Conservation (phyloP, 2,888 invertebrate genomes). For the Aplocera efformata region DNA sequence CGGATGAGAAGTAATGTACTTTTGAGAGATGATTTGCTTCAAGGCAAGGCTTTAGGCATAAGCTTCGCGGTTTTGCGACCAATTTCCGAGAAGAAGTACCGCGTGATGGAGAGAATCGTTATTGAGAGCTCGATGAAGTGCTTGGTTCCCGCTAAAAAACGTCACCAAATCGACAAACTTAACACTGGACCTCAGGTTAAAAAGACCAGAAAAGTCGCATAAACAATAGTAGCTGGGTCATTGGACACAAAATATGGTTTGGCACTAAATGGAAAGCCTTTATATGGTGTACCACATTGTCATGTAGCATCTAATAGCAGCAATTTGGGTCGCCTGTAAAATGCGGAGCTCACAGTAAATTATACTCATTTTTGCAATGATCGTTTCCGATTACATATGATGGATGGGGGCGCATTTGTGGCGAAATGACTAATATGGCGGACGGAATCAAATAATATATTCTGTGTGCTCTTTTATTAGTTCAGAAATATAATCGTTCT, state of each 20-base stretch:
- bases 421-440: slow-evolving; percentile 43
- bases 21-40: slow-evolving; percentile 56
- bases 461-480: slow-evolving; percentile 28
- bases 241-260: slow-evolving; percentile 38
- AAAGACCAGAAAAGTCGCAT: slow-evolving; percentile 44
- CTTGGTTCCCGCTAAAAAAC: slow-evolving; percentile 44
- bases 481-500: slow-evolving; percentile 26
- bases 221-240: slow-evolving; percentile 30
- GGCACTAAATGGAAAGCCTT: slow-evolving; percentile 49
- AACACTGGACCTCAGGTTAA: slow-evolving; percentile 45
- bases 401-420: slow-evolving; percentile 55
- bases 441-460: slow-evolving; percentile 35
- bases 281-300: slow-evolving; percentile 56
- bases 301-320: slow-evolving; percentile 63
- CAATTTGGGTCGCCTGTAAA: slow-evolving; percentile 68
- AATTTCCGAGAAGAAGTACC: slow-evolving; percentile 57
- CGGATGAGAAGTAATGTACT: slow-evolving; percentile 49
- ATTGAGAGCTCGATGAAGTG: slow-evolving; percentile 49
- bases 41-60: slow-evolving; percentile 61
- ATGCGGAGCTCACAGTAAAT: slow-evolving; percentile 64
- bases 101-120: slow-evolving; percentile 59
- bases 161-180: slow-evolving; percentile 51
- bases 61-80: slow-evolving; percentile 61
- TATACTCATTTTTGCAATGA: slow-evolving; percentile 72
- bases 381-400: slow-evolving; percentile 74